Conservation (phyloP, 2,113 vertebrate genomes). For the Myiozetetes cayanensis region DNA sequence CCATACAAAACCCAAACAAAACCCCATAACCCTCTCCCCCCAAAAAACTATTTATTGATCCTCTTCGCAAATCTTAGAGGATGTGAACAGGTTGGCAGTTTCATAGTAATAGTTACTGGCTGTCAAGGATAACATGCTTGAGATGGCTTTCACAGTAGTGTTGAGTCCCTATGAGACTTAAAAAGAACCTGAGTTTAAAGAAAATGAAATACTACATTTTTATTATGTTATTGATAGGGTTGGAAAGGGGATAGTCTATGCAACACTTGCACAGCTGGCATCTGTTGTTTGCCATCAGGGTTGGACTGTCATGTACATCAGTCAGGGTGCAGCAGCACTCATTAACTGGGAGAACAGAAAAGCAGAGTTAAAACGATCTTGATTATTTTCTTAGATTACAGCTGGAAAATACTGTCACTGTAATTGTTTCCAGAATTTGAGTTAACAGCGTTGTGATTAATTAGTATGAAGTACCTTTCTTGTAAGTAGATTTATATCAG, state of each 20-base stretch:
- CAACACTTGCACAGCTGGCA: background rate
- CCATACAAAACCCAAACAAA: background rate
- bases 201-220: background rate
- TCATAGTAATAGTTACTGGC: background rate
- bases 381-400: background rate
- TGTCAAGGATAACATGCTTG: background rate
- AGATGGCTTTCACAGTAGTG: background rate
- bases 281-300: background rate
- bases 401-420: background rate
- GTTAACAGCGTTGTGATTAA: background rate
- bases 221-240: background rate
- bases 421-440: background rate
- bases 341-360: background rate
- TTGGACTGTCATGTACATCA: rapidly evolving
- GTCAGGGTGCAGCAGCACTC: background rate
- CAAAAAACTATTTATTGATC: background rate
- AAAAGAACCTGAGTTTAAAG: background rate
- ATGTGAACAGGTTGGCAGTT: background rate
- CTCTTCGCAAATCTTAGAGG: background rate
- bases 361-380: background rate
- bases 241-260: background rate
- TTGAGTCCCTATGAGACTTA: background rate
- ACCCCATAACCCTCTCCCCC: rapidly evolving
- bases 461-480: background rate
- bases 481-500: background rate